A percentile compares a stretch with the other conserved stretches of the same genome.
phyloP scores from a whole-genome alignment of 2,113 vertebrate species.

The Hippocampus abdominalis region DNA sequence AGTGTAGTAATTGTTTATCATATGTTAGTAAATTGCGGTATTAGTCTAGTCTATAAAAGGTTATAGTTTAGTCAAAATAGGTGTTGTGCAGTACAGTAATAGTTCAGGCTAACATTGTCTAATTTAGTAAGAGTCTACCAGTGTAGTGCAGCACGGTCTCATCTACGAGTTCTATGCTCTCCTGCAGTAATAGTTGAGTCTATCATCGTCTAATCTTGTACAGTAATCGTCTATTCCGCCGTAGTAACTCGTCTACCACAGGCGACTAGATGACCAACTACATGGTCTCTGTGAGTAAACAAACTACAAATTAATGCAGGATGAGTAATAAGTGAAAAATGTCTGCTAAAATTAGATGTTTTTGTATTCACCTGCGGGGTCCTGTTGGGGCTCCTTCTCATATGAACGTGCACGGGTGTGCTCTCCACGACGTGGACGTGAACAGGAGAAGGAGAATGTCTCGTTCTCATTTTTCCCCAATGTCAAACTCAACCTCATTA shows the following conservation, averaged over 20 bases:
- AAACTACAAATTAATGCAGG: neutral
- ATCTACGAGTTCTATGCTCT: too few relatives aligned
- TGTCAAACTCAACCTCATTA: neutral
- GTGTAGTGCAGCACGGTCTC: too few relatives aligned
- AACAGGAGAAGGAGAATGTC: slow-evolving; percentile 81
- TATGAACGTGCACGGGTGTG: slow-evolving; percentile 89
- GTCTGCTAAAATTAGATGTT: neutral
- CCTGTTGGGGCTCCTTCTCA: slow-evolving; percentile 81
- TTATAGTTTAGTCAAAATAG: too few relatives aligned
- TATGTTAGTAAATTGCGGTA: too few relatives aligned
- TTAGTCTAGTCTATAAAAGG: too few relatives aligned
- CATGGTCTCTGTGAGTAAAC: neutral
- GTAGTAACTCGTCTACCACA: neutral
- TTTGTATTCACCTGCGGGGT: slow-evolving; percentile 39
- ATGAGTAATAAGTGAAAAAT: neutral
- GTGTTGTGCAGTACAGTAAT: too few relatives aligned
- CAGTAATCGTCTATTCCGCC: neutral
- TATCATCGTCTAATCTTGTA: neutral
- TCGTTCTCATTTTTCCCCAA: slow-evolving; percentile 80
- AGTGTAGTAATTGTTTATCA: too few relatives aligned
- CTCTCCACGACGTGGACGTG: slow-evolving; percentile 91
- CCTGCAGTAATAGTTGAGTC: neutral
- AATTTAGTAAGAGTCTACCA: too few relatives aligned
- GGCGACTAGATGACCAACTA: neutral
- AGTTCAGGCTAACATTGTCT: too few relatives aligned